Base-by-base conservation (phyloP, 2,797 vertebrate species). In the Thaleichthys pacificus region DNA sequence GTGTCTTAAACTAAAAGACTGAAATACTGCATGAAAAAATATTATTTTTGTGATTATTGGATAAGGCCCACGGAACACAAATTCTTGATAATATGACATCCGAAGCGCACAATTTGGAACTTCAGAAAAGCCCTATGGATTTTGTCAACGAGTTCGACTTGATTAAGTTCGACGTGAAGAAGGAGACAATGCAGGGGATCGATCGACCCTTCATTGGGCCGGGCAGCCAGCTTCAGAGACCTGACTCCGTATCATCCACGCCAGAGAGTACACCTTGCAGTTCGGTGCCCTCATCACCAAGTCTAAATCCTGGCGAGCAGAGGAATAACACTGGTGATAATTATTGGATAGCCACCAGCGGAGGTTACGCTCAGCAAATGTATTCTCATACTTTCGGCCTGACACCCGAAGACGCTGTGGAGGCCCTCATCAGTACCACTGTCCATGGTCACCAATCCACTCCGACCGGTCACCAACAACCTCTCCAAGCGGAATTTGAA, bases 161-260 rank as follows among this genome's bases (percentile, higher is more conserved):
- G 84, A 95, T 97, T 92, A 98, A 98, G 92, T 98, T 98, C 88
- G 96, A 97, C 85, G 96, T 99, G 54, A 99, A 99, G 91, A 98
- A 97, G 81, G 97, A 99, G 91, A 84, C 93, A 2, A 89, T 97
- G 92, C 94, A 94, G 79, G 91, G 93, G 63, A 86, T 93, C 21
- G 96, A 96, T 30, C 95, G 96, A 76, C 88, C 96, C n/a, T 94
- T 96, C 42, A 88, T 94, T 61, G 93, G 95, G 63, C 95, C 92
- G 76, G 97, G 97, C 93, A 95, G 91, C 68, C 94, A 96, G 83
- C 90, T 96, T 82, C 95, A 96, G 88, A 95, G 96, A 0, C 94
- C 97, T 0, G 97, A 96, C 83, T 99, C 97, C 0, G 95, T 98
- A 12, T 97, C 96, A 12, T 98, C 96, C 89, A 99, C 96, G 21